These are phyloP conservation scores for Apoderus coryli DNA, from an alignment of 2,888 invertebrate genomes.

Conservation along the genomic window DNA sequence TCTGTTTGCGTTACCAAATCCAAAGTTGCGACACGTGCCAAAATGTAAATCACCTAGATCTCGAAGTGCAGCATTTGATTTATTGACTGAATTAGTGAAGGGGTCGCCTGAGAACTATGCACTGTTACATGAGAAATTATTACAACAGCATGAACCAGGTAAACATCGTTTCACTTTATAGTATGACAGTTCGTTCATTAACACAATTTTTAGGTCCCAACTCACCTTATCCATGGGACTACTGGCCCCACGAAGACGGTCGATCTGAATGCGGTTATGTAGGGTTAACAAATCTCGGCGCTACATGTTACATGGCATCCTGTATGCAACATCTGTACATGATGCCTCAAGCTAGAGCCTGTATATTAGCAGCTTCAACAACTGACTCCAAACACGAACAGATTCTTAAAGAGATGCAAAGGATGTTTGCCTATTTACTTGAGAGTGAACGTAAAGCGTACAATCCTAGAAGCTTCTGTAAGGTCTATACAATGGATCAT, in stretches of 20 bases:
- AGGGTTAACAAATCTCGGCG: slow-evolving; percentile 86
- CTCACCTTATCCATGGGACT: slow-evolving; percentile 88
- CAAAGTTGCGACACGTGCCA: slow-evolving; percentile 70
- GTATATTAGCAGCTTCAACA: slow-evolving; percentile 62
- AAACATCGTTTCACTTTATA: slow-evolving; percentile 6
- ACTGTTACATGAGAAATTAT: slow-evolving; percentile 65
- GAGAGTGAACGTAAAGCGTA: slow-evolving; percentile 93
- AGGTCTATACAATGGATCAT: slow-evolving; percentile 94
- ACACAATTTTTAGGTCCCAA: slow-evolving; percentile 42
- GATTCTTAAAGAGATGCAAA: slow-evolving; percentile 74
- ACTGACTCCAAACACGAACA: slow-evolving; percentile 63
- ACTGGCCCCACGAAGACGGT: slow-evolving; percentile 94
- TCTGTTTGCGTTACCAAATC: slow-evolving; percentile 80
- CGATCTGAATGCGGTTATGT: slow-evolving; percentile 90
- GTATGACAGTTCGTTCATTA: not conserved
- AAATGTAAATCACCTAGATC: slow-evolving; percentile 88
- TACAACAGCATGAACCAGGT: slow-evolving; percentile 76
- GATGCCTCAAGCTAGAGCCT: slow-evolving; percentile 86
- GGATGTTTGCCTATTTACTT: slow-evolving; percentile 88
- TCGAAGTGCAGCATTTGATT: slow-evolving; percentile 79
- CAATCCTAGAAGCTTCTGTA: slow-evolving; percentile 89
- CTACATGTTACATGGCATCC: slow-evolving; percentile 95
- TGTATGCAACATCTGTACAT: slow-evolving; percentile 95
- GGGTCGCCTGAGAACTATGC: slow-evolving; percentile 76
- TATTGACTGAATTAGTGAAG: slow-evolving; percentile 76